phyloP scores from a whole-genome alignment of 2,113 vertebrate genomes.

The Cyphomyrus plagiostoma region DNA sequence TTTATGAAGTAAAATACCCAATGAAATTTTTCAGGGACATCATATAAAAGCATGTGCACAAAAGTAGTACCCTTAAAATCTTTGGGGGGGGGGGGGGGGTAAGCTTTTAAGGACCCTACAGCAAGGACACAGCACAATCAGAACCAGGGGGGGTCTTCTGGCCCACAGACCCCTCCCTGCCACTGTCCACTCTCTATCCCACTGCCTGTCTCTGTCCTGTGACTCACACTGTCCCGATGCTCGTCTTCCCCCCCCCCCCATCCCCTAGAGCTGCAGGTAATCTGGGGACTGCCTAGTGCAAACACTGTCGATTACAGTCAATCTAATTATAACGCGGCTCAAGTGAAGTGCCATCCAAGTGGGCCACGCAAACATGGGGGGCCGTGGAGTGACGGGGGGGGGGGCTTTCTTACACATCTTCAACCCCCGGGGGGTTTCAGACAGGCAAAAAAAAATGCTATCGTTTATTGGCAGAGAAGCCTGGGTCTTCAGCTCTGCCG shows the following conservation, averaged over 20 bases:
- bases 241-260: background rate
- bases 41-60: background rate
- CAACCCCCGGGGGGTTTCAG: background rate
- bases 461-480: background rate
- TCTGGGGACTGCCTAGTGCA: background rate
- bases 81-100: background rate
- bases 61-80: background rate
- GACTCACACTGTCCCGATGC: background rate
- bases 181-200: background rate
- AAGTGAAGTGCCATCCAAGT: background rate
- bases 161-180: background rate
- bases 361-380: background rate
- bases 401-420: background rate
- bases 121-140: background rate
- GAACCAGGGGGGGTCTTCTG: background rate
- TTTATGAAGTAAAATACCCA: background rate
- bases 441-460: background rate
- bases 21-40: background rate
- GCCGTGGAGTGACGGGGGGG: too few relatives aligned
- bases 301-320: conserved; percentile 9
- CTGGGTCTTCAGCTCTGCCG: background rate
- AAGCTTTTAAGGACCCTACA: background rate
- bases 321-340: conserved; percentile 14
- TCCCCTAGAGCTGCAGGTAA: background rate
- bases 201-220: background rate